Evolutionary conservation across 1,140 invertebrate genomes (phyloP).

Genomic region (Listronotus oregonensis): DNA sequence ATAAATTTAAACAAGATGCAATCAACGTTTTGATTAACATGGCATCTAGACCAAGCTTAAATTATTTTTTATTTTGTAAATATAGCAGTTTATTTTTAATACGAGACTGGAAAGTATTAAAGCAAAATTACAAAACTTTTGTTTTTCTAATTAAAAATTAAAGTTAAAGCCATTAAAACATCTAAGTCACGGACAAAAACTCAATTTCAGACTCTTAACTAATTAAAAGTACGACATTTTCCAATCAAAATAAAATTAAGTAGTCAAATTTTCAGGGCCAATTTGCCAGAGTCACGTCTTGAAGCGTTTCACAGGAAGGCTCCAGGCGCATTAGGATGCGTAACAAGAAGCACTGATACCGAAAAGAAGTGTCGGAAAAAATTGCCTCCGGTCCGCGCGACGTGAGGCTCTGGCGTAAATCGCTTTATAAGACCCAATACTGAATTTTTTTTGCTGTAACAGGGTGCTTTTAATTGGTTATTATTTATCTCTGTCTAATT

Average conservation of each 20-base stretch:
- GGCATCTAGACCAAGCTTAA: no score
- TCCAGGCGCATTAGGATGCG: constrained; percentile 35
- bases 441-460: constrained; percentile 3
- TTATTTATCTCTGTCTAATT: constrained; percentile 1
- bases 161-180: no score
- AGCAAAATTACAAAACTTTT: no score
- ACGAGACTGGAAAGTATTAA: no score
- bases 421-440: constrained; percentile 12
- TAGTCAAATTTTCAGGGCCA: constrained; percentile 39
- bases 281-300: constrained; percentile 38
- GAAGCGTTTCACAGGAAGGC: constrained; percentile 24
- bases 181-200: no score
- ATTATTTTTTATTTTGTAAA: no score
- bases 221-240: constrained; percentile 40
- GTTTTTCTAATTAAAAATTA: no score
- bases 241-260: constrained; percentile 41
- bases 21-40: no score
- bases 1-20: no score
- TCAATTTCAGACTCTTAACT: constrained; percentile 25
- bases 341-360: constrained; percentile 37
- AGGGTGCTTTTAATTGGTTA: constrained; percentile 1
- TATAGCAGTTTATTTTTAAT: no score
- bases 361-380: constrained; percentile 35
- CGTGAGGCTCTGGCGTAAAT: constrained; percentile 11
- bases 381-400: constrained; percentile 23